Conservation (phyloP, 2,113 vertebrate species). For the Corythornis madagascariensis region DNA sequence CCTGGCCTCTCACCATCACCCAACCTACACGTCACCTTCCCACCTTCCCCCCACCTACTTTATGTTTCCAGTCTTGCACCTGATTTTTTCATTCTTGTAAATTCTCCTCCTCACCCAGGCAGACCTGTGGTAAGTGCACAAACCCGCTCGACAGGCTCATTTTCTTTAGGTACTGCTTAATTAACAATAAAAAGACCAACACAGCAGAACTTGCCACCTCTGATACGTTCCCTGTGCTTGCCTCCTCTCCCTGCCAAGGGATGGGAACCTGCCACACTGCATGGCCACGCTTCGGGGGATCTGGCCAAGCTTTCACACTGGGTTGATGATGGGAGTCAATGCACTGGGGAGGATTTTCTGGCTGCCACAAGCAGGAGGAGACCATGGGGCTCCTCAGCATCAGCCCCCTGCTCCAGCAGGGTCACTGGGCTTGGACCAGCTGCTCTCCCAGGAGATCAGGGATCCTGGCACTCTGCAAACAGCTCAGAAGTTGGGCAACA, state of each 20-base stretch:
- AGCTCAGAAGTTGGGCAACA: background rate
- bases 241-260: background rate
- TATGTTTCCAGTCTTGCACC: background rate
- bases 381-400: background rate
- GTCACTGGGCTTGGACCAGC: too few species aligned
- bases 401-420: background rate
- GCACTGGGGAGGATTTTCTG: background rate
- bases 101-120: background rate
- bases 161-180: background rate
- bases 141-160: background rate
- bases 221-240: background rate
- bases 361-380: background rate
- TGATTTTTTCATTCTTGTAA: background rate
- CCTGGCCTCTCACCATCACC: background rate
- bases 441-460: too few species aligned
- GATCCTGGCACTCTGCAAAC: background rate
- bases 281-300: background rate
- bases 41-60: background rate
- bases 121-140: background rate
- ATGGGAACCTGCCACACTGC: fast-evolving
- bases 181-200: background rate
- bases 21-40: background rate
- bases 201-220: background rate
- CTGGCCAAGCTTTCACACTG: background rate
- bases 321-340: fast-evolving